These are phyloP conservation scores for Buphagus erythrorhynchus DNA, from an alignment of 2,797 vertebrate species.

Conservation along the genomic window DNA sequence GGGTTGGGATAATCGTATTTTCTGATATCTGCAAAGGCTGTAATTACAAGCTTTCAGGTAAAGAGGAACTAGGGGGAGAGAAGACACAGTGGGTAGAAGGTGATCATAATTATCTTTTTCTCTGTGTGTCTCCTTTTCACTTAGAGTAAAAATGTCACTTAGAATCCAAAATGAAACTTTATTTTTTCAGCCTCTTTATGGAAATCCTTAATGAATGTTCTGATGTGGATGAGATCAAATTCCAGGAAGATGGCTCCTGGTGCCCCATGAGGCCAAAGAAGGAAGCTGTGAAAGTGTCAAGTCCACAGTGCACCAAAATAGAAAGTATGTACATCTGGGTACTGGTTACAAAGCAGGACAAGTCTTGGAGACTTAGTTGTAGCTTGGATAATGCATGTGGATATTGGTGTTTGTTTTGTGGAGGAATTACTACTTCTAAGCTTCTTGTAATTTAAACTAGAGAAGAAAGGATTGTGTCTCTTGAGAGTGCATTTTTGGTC, in stretches of 20 bases:
- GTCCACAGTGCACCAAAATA: conserved; percentile 84
- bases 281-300: conserved; percentile 87
- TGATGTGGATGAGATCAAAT: conserved; percentile 97
- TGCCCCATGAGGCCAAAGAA: conserved; percentile 98
- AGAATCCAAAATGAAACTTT: not conserved
- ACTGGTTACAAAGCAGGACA: not conserved
- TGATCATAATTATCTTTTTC: not conserved
- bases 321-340: conserved; percentile 83
- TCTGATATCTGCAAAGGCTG: not conserved
- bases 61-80: not conserved
- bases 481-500: not conserved
- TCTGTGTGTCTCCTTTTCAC: not conserved
- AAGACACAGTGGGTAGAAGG: rapidly evolving
- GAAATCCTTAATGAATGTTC: conserved; percentile 97
- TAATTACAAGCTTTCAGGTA: not conserved
- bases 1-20: not conserved
- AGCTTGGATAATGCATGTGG: not conserved
- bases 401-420: not conserved
- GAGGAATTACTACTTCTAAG: not conserved
- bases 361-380: not conserved
- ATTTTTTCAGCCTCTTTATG: conserved; percentile 89
- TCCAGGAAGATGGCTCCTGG: conserved; percentile 96
- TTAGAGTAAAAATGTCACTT: not conserved
- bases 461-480: not conserved
- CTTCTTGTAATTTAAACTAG: not conserved